These are phyloP conservation scores for Dendrocincla tyrannina DNA, from an alignment of 2,797 vertebrate species.

Conservation along the genomic window DNA sequence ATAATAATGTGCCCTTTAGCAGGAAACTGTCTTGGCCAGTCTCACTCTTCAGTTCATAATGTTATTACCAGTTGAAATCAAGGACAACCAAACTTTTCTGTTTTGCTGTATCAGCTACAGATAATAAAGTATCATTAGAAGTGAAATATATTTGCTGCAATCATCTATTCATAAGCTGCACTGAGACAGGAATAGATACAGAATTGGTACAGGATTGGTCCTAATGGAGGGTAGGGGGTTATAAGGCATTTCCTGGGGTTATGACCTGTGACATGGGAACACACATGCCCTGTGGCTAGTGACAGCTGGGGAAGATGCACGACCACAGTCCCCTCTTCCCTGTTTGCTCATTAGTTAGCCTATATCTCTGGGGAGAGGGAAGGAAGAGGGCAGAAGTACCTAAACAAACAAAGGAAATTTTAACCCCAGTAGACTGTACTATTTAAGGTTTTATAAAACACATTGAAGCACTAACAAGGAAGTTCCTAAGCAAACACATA, in stretches of 20 bases:
- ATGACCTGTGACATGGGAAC: not conserved
- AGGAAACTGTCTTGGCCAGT: not conserved
- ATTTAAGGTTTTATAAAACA: not conserved
- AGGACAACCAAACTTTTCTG: not conserved
- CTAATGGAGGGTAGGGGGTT: not conserved
- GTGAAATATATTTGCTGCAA: not conserved
- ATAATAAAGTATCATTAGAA: not conserved
- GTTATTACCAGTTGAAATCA: not conserved
- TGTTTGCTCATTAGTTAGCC: not conserved
- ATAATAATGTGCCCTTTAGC: not conserved
- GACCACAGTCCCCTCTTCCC: not conserved
- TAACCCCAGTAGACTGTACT: not conserved
- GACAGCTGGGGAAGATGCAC: not conserved
- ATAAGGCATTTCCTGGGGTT: conserved; percentile 9
- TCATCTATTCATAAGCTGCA: not conserved
- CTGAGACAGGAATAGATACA: not conserved
- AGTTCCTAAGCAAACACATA: conserved; percentile 20
- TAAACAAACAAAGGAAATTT: conserved; percentile 50
- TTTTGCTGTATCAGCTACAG: not conserved
- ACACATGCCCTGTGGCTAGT: not conserved
- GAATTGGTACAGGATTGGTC: not conserved
- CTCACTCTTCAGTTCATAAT: not conserved
- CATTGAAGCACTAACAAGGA: conserved; percentile 22
- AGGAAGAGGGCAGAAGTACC: not conserved
- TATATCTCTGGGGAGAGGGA: not conserved